phyloP scores from a whole-genome alignment of 2,797 vertebrate genomes.

The Alca torda region DNA sequence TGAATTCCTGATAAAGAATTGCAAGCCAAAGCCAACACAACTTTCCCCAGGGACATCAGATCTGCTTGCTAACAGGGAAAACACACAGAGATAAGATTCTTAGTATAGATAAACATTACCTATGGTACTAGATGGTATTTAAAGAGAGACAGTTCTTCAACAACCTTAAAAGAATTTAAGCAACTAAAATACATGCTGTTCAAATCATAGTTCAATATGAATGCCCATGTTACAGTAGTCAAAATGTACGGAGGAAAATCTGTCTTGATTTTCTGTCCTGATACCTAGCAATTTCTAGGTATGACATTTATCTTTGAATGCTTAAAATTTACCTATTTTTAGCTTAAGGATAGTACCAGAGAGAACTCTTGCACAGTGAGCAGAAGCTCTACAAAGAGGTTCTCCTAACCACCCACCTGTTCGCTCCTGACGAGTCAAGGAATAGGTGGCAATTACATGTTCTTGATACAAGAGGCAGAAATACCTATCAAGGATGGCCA shows the following conservation, averaged over 20 bases:
- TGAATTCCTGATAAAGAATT: slow-evolving; percentile 99
- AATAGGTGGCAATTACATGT: neutral
- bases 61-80: slow-evolving; percentile 92
- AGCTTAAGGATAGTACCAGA: neutral
- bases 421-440: neutral
- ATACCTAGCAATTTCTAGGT: neutral
- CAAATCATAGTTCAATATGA: neutral
- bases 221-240: neutral
- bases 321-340: neutral
- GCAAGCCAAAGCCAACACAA: slow-evolving; percentile 97
- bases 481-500: neutral
- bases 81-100: slow-evolving; percentile 18
- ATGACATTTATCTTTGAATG: neutral
- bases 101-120: neutral
- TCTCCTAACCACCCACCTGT: neutral
- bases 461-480: neutral
- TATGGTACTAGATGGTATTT: neutral
- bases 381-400: neutral
- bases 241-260: neutral
- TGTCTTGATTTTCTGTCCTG: neutral
- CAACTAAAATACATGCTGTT: neutral
- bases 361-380: neutral
- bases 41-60: slow-evolving; percentile 97
- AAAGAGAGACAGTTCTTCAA: neutral
- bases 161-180: neutral